phyloP scores from a whole-genome alignment of 2,888 invertebrate species.

The Heliconius erato region DNA sequence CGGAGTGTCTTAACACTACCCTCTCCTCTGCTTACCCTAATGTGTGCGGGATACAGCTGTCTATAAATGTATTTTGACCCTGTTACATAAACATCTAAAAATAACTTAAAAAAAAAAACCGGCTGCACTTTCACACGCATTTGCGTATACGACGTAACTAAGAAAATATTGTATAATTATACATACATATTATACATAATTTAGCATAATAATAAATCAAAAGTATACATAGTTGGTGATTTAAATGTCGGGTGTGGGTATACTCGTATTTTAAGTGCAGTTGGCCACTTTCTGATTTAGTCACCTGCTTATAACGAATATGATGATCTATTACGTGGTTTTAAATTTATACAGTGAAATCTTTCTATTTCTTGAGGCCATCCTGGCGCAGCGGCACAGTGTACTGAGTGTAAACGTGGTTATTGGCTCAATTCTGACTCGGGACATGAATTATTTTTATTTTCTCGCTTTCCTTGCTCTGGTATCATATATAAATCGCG shows the following conservation, averaged over 20 bases:
- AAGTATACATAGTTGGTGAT: background rate
- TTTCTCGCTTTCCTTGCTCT: background rate
- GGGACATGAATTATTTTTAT: background rate
- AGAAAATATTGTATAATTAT: conserved; percentile 23
- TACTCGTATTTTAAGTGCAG: background rate
- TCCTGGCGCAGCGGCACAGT: background rate
- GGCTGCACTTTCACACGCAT: conserved; percentile 34
- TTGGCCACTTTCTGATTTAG: conserved; percentile 22
- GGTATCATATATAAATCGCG: too few relatives aligned
- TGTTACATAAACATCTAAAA: conserved; percentile 5
- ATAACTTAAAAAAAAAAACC: conserved; percentile 11
- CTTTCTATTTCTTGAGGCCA: background rate
- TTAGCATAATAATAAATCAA: conserved; percentile 28
- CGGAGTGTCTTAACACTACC: background rate
- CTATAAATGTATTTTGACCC: background rate
- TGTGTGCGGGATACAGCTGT: background rate
- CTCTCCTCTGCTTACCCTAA: background rate
- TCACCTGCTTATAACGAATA: background rate
- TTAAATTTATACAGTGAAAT: background rate
- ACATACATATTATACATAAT: conserved; percentile 4
- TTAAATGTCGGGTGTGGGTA: background rate
- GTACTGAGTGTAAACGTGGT: background rate
- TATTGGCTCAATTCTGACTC: background rate
- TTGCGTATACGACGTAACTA: conserved; percentile 23
- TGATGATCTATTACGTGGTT: background rate